Base-by-base conservation (phyloP, 2,888 invertebrate genomes). In the Sinhomidia bicolor region DNA sequence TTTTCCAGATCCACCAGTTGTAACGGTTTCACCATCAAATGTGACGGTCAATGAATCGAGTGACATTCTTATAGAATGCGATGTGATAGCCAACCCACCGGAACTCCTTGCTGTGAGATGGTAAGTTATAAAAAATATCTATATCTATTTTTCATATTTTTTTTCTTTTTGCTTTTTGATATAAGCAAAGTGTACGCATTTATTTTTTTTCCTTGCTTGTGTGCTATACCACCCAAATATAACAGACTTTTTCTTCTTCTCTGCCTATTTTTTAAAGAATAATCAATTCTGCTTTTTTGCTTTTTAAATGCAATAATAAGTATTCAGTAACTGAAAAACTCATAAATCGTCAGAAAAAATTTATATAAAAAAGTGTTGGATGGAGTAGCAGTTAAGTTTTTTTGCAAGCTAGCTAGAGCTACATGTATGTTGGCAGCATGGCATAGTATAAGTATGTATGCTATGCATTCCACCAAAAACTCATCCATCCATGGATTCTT, bases 51-150 rank as follows among this genome's bases (percentile, higher is more conserved):
- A 96, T 92, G 98, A 98, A 93, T 96, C 96, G 14, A 95, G 95
- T 47, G 96, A 96, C 91, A 95, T 97, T 68, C 94, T 96, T 54
- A 95, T 98, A 80, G 95, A 96, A 91, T 98, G 98, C 93, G 95
- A 96, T 92, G 98, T 97, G 93, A 96, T 96, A 91, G 97, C 98
- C 85, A 98, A 98, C 94, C 98, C 98, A 0, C 96, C 97, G 29
- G 95, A 96, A 10, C 94, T 98, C 44, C 95, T 94, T 74, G 95
- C 95, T 91, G 97, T 97, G 78, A 95, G 95, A 92, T 98, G 98
- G 98, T 97, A 94, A 95, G 95, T 93, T n/a, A 17, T 20, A 51
- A 79, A 29, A 62, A 17, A 54, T 9, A 54, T 54, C 3, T 54
- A 12, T 12, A 2, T 47, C 7, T 6, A 14, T 47, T 12, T 12